Evolutionary conservation across 2,113 vertebrate species (phyloP), one percentile per base, ranked within the genome.

Genomic region (Balaenoptera acutorostrata): DNA sequence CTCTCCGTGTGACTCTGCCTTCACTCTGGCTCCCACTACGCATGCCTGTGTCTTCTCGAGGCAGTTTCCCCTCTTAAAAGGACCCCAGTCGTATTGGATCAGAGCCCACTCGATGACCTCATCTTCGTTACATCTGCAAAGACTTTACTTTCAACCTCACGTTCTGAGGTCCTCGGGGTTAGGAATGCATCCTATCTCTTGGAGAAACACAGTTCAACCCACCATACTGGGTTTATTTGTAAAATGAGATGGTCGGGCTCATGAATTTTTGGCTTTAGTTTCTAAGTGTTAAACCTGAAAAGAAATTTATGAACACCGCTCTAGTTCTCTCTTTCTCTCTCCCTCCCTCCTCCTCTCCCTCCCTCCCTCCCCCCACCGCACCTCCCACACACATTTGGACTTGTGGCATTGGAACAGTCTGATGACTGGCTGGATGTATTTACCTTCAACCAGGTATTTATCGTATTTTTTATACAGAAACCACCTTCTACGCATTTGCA

Each of bases 51-150:
- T 41, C 59, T 36, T 46, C 68, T 21, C 5, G 0, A 0, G 5
- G 13, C 1, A 0, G 3, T 2, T 9, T 12, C 27, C 31, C 52
- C 31, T 14, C 29, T 68, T 11, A 10, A 13, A 46, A 2, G 13
- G n/a, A 15, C 41, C 8, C 3, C 2, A 5, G 33, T 8, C 64
- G 1, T 1, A 2, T 0, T 0, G 9, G 18, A 55, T 5, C 17
- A 78, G 4, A 8, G n/a, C 12, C 52, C 2, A 2, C 13, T n/a
- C 10, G 0, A 17, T 33, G 20, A 39, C 33, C 64, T 55, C 59
- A 18, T 8, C n/a, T 8, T 44, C 15, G 0, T 0, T 0, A 6
- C 46, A 25, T 8, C 31, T 36, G 68, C 87, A 69, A 46, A 75
- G 61, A 25, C 20, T 12, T 1, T 27, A 2, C 36, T 33, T 59